phyloP scores from a whole-genome alignment of 2,113 vertebrate species.

The Corvus hawaiiensis region DNA sequence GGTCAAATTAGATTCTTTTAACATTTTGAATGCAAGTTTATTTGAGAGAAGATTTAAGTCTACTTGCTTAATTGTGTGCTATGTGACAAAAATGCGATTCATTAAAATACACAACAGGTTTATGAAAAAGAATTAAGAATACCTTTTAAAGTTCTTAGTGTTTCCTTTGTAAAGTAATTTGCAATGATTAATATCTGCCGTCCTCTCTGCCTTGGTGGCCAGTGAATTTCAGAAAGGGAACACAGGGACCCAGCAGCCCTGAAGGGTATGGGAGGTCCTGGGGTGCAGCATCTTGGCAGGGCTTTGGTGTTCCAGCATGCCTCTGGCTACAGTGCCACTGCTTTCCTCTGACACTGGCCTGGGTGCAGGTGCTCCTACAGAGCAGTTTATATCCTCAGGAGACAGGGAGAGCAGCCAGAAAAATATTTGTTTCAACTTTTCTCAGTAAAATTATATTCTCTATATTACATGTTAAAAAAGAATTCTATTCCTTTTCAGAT shows the following conservation, averaged over 20 bases:
- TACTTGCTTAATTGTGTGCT: not conserved
- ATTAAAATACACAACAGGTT: not conserved
- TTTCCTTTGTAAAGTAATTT: not conserved
- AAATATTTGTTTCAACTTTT: not conserved
- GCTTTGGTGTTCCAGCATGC: rapidly evolving
- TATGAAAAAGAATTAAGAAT: not conserved
- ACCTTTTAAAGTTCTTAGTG: not conserved
- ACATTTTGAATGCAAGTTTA: not conserved
- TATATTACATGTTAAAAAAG: rapidly evolving
- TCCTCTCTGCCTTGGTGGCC: not conserved
- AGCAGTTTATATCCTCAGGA: not conserved
- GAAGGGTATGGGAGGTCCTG: rapidly evolving
- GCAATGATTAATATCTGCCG: not conserved
- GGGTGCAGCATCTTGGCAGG: not conserved
- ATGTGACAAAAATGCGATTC: not conserved
- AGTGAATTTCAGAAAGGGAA: not conserved
- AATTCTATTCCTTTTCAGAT: not conserved
- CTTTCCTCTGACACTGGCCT: rapidly evolving
- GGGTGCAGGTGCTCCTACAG: not conserved
- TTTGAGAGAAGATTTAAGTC: not conserved
- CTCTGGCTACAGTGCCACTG: not conserved
- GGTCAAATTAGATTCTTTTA: not conserved
- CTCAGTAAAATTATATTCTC: rapidly evolving
- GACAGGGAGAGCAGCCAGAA: rapidly evolving
- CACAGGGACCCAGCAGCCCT: rapidly evolving